Percentiles rank a stretch among this genome's conserved stretches.
Conservation (phyloP, 1,140 invertebrate genomes). For the Stenopsyche tienmushanensis region DNA sequence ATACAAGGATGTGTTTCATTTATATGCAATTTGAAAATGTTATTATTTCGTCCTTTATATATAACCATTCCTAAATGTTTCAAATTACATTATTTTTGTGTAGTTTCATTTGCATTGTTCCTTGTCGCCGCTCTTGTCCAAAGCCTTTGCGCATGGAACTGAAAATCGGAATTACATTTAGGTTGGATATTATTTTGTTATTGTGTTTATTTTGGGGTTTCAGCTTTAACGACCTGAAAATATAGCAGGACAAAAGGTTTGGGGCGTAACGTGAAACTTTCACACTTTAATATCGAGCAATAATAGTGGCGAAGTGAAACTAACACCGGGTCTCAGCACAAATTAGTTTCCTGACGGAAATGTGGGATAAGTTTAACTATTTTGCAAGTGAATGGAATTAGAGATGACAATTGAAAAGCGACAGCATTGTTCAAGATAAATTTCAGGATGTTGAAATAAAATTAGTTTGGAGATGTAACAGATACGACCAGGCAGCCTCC, state of each 20-base stretch:
- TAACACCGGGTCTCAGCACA: background rate
- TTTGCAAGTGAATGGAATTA: conserved; percentile 6
- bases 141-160: background rate
- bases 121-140: too few species aligned
- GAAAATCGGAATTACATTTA: background rate
- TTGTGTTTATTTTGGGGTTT: background rate
- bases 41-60: too few species aligned
- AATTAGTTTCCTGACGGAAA: conserved; percentile 16
- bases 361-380: conserved; percentile 10
- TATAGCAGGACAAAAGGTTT: background rate
- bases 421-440: too few species aligned
- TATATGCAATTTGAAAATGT: too few species aligned
- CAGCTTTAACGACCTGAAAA: background rate
- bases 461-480: background rate
- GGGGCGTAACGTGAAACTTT: background rate
- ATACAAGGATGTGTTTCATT: too few species aligned
- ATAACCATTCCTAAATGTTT: too few species aligned
- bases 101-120: too few species aligned
- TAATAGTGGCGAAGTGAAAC: too few species aligned
- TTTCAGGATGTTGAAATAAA: conserved; percentile 1
- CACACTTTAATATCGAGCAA: too few species aligned
- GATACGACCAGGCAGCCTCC: too few species aligned
- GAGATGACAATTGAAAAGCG: conserved; percentile 23
- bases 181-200: background rate
- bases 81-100: too few species aligned